A percentile compares a stretch with the other conserved stretches of the same genome.
These are phyloP conservation scores for Leptoteleia sp. DNA, from an alignment of 1,140 invertebrate genomes.

Conservation along the genomic window DNA sequence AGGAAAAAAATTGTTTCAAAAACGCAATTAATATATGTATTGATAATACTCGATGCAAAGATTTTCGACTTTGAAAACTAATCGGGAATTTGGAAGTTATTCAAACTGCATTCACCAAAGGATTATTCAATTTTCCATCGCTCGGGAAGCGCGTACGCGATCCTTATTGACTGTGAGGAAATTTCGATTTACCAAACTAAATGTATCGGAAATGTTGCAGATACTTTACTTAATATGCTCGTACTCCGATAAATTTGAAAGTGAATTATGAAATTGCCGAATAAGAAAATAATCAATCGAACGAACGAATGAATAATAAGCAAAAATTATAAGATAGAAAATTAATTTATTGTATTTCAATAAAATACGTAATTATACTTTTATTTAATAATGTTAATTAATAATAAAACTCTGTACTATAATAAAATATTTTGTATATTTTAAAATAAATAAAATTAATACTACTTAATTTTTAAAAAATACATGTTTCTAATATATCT, in stretches of 20 bases:
- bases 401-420: too few relatives aligned
- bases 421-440: too few relatives aligned
- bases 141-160: conserved; percentile 19
- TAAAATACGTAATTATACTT: too few relatives aligned
- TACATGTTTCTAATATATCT: too few relatives aligned
- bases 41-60: neutral
- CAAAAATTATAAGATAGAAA: neutral
- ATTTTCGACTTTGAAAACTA: conserved; percentile 16
- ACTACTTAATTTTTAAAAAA: too few relatives aligned
- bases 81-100: conserved; percentile 20
- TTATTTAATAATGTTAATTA: too few relatives aligned
- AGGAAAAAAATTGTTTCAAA: too few relatives aligned
- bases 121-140: conserved; percentile 53
- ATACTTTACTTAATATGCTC: conserved; percentile 23
- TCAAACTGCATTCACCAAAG: conserved; percentile 27
- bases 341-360: too few relatives aligned
- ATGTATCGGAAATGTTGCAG: conserved; percentile 35
- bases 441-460: too few relatives aligned
- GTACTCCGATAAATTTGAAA: conserved; percentile 3
- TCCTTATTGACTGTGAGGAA: conserved; percentile 52
- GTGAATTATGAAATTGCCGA: conserved; percentile 1
- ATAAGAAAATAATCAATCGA: neutral
- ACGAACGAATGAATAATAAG: neutral
- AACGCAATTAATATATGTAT: too few relatives aligned
- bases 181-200: conserved; percentile 38